These are phyloP conservation scores for Manacus vitellinus DNA, from an alignment of 2,113 vertebrate genomes.

Conservation along the genomic window DNA sequence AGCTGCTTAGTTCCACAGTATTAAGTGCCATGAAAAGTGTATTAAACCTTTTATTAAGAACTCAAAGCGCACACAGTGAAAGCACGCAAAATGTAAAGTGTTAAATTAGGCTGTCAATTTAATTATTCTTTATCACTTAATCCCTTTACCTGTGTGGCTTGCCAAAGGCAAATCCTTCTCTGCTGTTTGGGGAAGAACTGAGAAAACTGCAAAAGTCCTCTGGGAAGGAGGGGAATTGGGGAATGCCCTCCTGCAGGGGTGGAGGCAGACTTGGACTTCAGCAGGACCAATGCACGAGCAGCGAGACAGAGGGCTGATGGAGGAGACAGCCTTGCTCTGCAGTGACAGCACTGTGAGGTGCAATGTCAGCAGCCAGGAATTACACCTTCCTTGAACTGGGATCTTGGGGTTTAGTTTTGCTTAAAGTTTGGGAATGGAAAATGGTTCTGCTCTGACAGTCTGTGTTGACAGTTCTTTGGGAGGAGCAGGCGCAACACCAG, in stretches of 20 bases:
- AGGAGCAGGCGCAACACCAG: accelerated
- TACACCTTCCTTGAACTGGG: accelerated
- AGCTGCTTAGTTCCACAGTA: slow-evolving; percentile 20
- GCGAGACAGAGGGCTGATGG: accelerated
- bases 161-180: neutral
- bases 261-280: neutral
- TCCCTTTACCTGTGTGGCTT: neutral
- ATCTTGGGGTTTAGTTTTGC: neutral
- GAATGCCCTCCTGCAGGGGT: accelerated
- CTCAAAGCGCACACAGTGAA: neutral
- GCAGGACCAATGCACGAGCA: accelerated
- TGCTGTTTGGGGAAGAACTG: accelerated
- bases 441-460: accelerated
- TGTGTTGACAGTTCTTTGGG: accelerated
- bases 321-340: neutral
- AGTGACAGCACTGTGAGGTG: accelerated
- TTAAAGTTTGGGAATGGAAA: neutral
- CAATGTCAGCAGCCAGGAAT: neutral
- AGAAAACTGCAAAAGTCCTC: neutral
- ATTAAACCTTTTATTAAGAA: neutral
- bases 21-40: neutral
- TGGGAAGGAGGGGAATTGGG: accelerated
- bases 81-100: neutral
- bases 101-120: neutral
- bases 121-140: neutral